Conservation (phyloP, 92 coral and sea anemone species). For the Zoanthus sociatus region DNA sequence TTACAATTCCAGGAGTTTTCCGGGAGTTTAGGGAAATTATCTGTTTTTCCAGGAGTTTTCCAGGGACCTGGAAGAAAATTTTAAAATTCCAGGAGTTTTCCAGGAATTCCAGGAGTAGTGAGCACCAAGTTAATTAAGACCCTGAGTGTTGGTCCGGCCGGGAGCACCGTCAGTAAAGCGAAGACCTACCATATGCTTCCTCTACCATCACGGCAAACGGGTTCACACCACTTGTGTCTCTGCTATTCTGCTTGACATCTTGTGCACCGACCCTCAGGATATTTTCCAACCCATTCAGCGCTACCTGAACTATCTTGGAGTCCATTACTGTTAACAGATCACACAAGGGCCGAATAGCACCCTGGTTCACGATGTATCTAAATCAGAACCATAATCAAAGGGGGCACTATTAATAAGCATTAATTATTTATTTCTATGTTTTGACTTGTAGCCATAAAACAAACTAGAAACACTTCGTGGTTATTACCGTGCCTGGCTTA, state of each 20-base stretch:
- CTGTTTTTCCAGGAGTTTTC: too few relatives aligned
- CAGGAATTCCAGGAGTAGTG: too few relatives aligned
- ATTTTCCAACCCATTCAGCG: slow-evolving; percentile 94
- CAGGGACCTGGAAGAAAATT: too few relatives aligned
- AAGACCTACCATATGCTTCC: slow-evolving; percentile 89
- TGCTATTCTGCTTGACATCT: slow-evolving; percentile 58
- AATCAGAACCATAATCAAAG: background rate
- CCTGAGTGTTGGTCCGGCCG: too few relatives aligned
- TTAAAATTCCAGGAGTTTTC: too few relatives aligned
- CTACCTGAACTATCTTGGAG: slow-evolving; percentile 94
- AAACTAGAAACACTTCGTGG: too few relatives aligned
- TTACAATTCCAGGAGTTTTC: too few relatives aligned
- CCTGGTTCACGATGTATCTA: slow-evolving; percentile 96
- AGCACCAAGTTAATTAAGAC: too few relatives aligned
- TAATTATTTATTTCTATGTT: too few relatives aligned
- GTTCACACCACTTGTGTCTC: slow-evolving; percentile 74
- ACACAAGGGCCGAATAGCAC: slow-evolving; percentile 92
- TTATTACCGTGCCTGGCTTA: too few relatives aligned
- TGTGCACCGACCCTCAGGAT: slow-evolving; percentile 86
- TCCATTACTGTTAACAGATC: slow-evolving; percentile 94
- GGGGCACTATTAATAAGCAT: background rate
- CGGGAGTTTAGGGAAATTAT: too few relatives aligned
- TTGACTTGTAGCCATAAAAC: too few relatives aligned
- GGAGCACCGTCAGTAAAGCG: background rate
- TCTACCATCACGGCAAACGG: slow-evolving; percentile 93